Conservation (phyloP, 1,140 invertebrate species). For the Macrosteles quadrilineatus region DNA sequence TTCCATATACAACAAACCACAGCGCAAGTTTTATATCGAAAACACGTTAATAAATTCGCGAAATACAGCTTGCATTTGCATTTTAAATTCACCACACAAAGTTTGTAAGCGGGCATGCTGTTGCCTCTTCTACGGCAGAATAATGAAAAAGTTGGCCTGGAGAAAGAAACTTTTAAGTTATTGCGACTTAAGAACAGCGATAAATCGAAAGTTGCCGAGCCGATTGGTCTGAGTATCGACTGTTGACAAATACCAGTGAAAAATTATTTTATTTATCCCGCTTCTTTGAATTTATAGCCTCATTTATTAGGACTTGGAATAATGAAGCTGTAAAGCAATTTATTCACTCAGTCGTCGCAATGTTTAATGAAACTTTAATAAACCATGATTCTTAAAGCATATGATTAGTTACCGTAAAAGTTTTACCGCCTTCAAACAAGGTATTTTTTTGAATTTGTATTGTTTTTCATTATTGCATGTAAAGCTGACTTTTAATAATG, state of each 20-base stretch:
- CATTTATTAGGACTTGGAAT: background rate
- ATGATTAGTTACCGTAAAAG: too few relatives aligned
- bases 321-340: background rate
- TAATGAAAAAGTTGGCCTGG: slow-evolving; percentile 12
- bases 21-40: too few relatives aligned
- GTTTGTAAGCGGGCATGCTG: background rate
- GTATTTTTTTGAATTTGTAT: too few relatives aligned
- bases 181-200: background rate
- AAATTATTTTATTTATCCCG: slow-evolving; percentile 12
- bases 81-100: slow-evolving; percentile 2
- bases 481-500: too few relatives aligned
- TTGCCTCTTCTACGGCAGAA: background rate
- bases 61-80: background rate
- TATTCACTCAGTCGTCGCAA: too few relatives aligned
- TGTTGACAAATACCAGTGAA: slow-evolving; percentile 4
- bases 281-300: background rate
- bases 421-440: too few relatives aligned
- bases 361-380: too few relatives aligned
- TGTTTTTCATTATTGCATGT: too few relatives aligned
- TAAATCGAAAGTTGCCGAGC: background rate
- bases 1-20: too few relatives aligned
- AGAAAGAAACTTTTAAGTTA: background rate
- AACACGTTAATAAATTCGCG: background rate
- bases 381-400: too few relatives aligned
- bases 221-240: background rate